A percentile compares a stretch with the other conserved stretches of the same genome.
phyloP scores from a whole-genome alignment of 2,113 vertebrate species.

The Neomonachus schauinslandi region DNA sequence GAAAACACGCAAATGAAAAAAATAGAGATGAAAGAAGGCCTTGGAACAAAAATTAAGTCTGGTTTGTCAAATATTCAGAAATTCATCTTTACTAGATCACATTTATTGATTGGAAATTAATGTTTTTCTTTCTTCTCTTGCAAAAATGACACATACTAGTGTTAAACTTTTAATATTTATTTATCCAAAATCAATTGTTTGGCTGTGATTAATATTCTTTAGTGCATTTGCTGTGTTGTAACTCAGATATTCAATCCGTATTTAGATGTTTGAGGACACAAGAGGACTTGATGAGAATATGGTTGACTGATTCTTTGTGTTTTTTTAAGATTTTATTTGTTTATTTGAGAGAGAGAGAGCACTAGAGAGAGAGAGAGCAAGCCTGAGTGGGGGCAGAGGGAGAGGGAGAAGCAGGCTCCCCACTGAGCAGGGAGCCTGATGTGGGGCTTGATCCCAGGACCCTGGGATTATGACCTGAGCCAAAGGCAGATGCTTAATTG shows the following conservation, averaged over 20 bases:
- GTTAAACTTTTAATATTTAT: conserved; percentile 37
- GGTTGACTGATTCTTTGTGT: conserved; percentile 40
- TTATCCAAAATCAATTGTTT: not conserved
- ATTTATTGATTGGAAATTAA: not conserved
- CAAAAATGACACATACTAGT: not conserved
- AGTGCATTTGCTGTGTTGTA: not conserved
- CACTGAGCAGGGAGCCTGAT: too few relatives aligned
- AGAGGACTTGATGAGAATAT: conserved; percentile 11
- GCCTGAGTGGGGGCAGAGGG: too few relatives aligned
- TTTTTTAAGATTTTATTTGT: not conserved
- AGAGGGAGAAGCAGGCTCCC: too few relatives aligned
- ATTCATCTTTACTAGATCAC: not conserved
- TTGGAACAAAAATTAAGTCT: conserved; percentile 41
- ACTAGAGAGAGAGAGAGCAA: too few relatives aligned
- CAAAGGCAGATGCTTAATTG: too few relatives aligned
- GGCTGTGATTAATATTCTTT: not conserved
- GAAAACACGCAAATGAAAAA: not conserved
- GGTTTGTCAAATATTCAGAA: conserved; percentile 39
- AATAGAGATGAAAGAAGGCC: not conserved
- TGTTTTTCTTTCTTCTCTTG: conserved; percentile 48
- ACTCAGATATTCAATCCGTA: not conserved
- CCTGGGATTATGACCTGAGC: too few relatives aligned
- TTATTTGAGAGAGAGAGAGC: not conserved
- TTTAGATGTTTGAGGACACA: not conserved
- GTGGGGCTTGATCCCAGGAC: too few relatives aligned